These are phyloP conservation scores for Cynopterus sphinx DNA, from an alignment of 2,797 vertebrate species.

Conservation along the genomic window DNA sequence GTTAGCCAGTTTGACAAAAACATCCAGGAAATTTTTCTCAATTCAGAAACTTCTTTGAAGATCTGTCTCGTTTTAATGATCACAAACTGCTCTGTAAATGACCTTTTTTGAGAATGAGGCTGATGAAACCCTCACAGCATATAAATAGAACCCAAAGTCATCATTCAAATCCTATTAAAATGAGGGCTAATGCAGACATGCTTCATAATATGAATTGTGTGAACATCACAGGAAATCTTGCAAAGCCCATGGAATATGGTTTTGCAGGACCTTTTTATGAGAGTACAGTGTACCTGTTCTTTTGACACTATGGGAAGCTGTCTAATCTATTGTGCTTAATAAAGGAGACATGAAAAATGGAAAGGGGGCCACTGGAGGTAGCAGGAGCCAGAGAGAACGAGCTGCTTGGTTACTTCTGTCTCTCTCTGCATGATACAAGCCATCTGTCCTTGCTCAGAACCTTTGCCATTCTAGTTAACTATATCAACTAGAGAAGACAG, in stretches of 20 bases:
- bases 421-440: neutral
- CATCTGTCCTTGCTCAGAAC: rapidly evolving
- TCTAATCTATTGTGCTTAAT: neutral
- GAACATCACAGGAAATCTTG: neutral
- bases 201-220: neutral
- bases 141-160: neutral
- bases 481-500: neutral
- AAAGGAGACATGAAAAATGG: neutral
- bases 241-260: rapidly evolving
- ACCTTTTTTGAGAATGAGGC: constrained; percentile 21
- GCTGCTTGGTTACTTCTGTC: neutral
- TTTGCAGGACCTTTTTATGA: neutral
- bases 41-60: neutral
- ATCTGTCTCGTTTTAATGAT: neutral
- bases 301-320: neutral
- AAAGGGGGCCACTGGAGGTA: neutral
- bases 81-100: constrained; percentile 13
- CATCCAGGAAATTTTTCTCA: neutral
- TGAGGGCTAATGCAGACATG: rapidly evolving
- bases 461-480: neutral
- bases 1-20: neutral
- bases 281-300: neutral
- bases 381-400: neutral
- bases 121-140: neutral
- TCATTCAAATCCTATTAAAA: neutral